phyloP scores from a whole-genome alignment of 2,797 vertebrate genomes.

The Philypnodon macrostomus region DNA sequence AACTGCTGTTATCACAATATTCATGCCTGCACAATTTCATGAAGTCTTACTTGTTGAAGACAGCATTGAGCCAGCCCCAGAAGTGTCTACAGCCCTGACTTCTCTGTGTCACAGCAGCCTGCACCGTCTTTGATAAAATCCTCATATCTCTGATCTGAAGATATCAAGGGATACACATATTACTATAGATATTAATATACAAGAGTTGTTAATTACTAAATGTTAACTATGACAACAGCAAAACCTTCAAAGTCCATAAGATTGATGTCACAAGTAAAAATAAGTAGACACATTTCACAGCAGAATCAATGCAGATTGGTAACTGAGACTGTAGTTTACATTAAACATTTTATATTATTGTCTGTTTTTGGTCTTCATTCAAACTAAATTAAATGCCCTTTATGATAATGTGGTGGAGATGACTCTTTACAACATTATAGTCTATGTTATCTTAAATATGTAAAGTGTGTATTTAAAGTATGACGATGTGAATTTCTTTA shows the following conservation, averaged over 20 bases:
- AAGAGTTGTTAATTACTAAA: no score
- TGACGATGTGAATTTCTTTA: background rate
- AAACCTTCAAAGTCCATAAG: no score
- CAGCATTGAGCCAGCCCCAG: constrained; percentile 95
- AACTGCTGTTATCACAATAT: no score
- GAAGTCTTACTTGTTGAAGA: constrained; percentile 93
- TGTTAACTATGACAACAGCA: no score
- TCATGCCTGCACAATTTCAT: no score
- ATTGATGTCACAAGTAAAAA: no score
- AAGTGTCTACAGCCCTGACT: constrained; percentile 73
- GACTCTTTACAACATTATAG: background rate
- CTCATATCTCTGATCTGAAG: constrained; percentile 61
- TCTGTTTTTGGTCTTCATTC: no score
- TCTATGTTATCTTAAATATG: background rate
- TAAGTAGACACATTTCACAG: no score
- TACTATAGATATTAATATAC: background rate
- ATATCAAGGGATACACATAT: background rate
- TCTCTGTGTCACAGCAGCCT: constrained; percentile 28
- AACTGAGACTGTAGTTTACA: no score
- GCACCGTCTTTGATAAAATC: constrained; percentile 60
- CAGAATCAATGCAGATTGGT: no score
- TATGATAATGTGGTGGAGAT: background rate
- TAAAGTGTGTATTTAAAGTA: background rate
- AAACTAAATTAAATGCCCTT: no score
- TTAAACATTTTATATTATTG: no score